Conservation (phyloP, 2,797 vertebrate genomes). For the Chanos chanos region DNA sequence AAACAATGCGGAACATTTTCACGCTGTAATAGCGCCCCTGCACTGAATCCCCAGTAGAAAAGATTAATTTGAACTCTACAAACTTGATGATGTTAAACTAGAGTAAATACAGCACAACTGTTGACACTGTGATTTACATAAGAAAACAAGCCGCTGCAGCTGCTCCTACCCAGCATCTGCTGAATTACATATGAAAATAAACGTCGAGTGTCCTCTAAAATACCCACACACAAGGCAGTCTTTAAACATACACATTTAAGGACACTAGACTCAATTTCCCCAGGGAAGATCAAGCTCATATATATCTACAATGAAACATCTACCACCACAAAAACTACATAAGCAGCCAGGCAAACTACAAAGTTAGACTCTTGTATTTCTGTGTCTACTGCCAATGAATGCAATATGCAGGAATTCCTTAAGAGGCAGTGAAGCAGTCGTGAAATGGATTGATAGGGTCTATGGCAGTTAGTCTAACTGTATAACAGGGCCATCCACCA, state of each 20-base stretch:
- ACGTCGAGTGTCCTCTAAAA: conserved; percentile 19
- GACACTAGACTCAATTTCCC: conserved; percentile 20
- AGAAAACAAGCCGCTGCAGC: conserved; percentile 45
- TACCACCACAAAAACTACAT: too few relatives aligned
- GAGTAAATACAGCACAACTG: conserved; percentile 46
- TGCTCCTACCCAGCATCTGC: conserved; percentile 38
- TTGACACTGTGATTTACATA: conserved; percentile 43
- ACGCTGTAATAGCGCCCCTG: neutral
- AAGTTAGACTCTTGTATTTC: too few relatives aligned
- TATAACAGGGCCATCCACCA: conserved; percentile 36
- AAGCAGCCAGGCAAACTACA: too few relatives aligned
- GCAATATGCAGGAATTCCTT: too few relatives aligned
- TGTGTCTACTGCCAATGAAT: conserved; percentile 44
- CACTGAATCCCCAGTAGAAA: neutral
- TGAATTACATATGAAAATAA: conserved; percentile 49
- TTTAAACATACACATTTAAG: conserved; percentile 12
- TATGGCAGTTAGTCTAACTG: conserved; percentile 24
- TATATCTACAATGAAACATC: conserved; percentile 22
- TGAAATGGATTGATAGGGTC: too few relatives aligned
- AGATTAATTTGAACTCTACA: conserved; percentile 14
- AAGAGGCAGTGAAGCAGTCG: conserved; percentile 30
- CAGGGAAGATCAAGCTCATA: neutral
- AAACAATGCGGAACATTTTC: neutral
- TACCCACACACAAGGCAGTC: conserved; percentile 27
- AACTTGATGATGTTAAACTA: conserved; percentile 6